Percentiles rank a stretch among this genome's conserved stretches.
Evolutionary conservation across 2,797 vertebrate genomes (phyloP).

Genomic region (Sebastes cheni): DNA sequence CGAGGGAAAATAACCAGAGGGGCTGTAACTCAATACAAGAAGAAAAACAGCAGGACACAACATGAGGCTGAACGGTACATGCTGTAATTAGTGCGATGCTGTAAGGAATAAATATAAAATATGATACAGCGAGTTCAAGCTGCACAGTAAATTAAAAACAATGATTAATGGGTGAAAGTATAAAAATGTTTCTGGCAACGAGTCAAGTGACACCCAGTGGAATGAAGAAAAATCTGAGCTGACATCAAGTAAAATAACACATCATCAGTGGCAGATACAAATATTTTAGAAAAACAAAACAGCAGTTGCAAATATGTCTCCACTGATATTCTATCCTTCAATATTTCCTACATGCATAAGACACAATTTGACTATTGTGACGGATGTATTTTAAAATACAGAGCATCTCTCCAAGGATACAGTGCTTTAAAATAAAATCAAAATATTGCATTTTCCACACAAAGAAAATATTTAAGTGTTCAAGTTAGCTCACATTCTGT

Average conservation of each 20-base stretch:
- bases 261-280: conserved; percentile 25
- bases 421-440: background rate
- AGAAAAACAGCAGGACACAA: conserved; percentile 64
- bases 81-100: conserved; percentile 71
- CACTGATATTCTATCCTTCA: conserved; percentile 45
- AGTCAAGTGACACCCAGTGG: conserved; percentile 28
- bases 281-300: conserved; percentile 46
- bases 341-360: conserved; percentile 10
- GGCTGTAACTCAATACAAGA: conserved; percentile 56
- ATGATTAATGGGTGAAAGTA: conserved; percentile 22
- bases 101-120: conserved; percentile 72
- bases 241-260: background rate
- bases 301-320: conserved; percentile 54
- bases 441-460: conserved; percentile 55
- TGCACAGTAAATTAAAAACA: conserved; percentile 41
- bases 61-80: conserved; percentile 55
- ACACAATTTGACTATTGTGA: conserved; percentile 3
- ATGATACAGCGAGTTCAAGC: conserved; percentile 46
- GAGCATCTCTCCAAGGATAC: conserved; percentile 11
- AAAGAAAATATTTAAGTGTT: conserved; percentile 53
- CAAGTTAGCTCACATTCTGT: conserved; percentile 66
- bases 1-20: conserved; percentile 39
- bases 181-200: conserved; percentile 16
- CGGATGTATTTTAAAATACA: conserved; percentile 20
- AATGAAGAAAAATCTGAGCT: conserved; percentile 22